These are phyloP conservation scores for Spheniscus humboldti DNA, from an alignment of 2,797 vertebrate genomes.

Conservation along the genomic window DNA sequence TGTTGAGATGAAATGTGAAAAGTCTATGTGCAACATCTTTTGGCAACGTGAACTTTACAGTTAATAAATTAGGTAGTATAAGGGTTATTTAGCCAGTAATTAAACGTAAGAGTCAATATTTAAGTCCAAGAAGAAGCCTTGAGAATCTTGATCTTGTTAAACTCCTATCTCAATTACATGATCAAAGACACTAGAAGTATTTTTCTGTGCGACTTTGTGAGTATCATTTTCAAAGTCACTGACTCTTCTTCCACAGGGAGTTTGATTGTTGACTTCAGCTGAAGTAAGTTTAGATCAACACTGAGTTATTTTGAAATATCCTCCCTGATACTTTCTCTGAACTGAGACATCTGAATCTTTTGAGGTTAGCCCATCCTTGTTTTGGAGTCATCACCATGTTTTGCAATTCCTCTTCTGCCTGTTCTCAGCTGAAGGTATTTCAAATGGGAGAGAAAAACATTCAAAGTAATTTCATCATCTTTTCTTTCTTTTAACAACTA, in stretches of 20 bases:
- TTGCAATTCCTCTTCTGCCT: background rate
- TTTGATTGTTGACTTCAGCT: constrained; percentile 47
- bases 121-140: constrained; percentile 46
- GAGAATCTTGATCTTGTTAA: constrained; percentile 50
- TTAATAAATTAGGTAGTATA: constrained; percentile 12
- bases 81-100: constrained; percentile 35
- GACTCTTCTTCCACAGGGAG: constrained; percentile 45
- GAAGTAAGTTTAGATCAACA: constrained; percentile 48
- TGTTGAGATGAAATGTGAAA: background rate
- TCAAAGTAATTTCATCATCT: background rate
- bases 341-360: background rate
- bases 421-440: background rate
- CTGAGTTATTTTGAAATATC: constrained; percentile 30
- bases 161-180: constrained; percentile 30
- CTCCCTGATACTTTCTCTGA: constrained; percentile 24
- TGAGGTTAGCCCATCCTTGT: background rate
- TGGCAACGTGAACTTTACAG: constrained; percentile 23
- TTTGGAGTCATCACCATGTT: background rate
- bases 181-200: constrained; percentile 42
- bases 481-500: background rate
- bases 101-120: constrained; percentile 47
- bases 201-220: constrained; percentile 9
- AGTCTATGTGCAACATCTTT: background rate
- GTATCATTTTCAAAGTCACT: constrained; percentile 57
- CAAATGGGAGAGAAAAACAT: background rate